phyloP scores from a whole-genome alignment of 2,888 invertebrate species.

The Perdita meconis region DNA sequence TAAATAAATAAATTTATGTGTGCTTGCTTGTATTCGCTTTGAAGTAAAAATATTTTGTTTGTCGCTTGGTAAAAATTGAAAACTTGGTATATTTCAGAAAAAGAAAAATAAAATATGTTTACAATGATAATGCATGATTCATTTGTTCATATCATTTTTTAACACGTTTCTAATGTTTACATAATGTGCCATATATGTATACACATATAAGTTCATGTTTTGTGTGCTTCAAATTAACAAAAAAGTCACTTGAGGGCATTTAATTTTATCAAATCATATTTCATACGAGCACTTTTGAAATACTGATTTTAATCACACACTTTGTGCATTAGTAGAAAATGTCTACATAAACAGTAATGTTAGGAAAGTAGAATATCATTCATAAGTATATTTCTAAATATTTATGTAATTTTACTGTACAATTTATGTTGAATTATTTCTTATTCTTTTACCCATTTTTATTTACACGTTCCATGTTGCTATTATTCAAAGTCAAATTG shows the following conservation, averaged over 20 bases:
- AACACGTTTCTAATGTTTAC: constrained; percentile 17
- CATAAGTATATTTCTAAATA: constrained; percentile 5
- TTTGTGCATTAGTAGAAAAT: constrained; percentile 16
- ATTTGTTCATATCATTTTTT: constrained; percentile 14
- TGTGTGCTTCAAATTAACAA: constrained; percentile 59
- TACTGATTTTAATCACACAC: constrained; percentile 33
- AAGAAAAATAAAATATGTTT: not conserved
- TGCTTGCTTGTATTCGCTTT: constrained; percentile 22
- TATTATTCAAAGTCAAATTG: not conserved
- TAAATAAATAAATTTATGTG: not conserved
- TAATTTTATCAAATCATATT: constrained; percentile 14
- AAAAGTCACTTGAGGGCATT: constrained; percentile 19
- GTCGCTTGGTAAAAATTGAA: constrained; percentile 19
- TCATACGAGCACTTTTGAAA: constrained; percentile 43
- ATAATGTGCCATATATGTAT: constrained; percentile 8
- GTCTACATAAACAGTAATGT: constrained; percentile 16
- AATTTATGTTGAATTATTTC: constrained; percentile 5
- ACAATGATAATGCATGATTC: constrained; percentile 35
- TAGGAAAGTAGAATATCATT: constrained; percentile 16
- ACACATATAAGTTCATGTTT: constrained; percentile 32
- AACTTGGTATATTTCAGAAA: constrained; percentile 4
- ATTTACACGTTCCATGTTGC: not conserved
- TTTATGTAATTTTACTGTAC: constrained; percentile 13
- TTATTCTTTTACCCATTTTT: not conserved
- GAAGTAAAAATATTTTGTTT: not conserved